Conservation (phyloP, 2,888 invertebrate genomes). For the Tromatobia lineatoria region DNA sequence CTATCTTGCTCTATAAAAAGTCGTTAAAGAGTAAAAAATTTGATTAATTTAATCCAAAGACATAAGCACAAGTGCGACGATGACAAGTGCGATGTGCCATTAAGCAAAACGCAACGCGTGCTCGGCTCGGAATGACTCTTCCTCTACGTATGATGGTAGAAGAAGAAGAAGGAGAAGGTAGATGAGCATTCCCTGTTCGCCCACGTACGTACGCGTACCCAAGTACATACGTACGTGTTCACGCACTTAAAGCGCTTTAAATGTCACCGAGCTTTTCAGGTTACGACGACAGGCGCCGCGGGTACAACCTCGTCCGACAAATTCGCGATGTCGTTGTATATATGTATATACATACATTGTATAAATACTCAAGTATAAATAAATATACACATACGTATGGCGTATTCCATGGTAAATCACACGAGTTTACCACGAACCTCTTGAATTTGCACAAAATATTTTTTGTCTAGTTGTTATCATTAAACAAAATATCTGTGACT, state of each 20-base stretch:
- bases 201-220: conserved; percentile 31
- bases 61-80: background rate
- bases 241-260: conserved; percentile 46
- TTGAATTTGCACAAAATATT: too few species aligned
- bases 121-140: conserved; percentile 13
- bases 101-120: conserved; percentile 30
- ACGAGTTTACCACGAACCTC: too few species aligned
- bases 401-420: too few species aligned
- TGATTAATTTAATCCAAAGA: background rate
- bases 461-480: too few species aligned
- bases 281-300: conserved; percentile 19
- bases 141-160: background rate
- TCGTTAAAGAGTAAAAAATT: background rate
- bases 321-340: conserved; percentile 16
- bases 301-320: conserved; percentile 29
- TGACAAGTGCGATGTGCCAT: conserved; percentile 25
- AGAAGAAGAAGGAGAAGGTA: background rate
- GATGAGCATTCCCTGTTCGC: conserved; percentile 27
- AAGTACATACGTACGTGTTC: conserved; percentile 42
- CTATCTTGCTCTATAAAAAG: too few species aligned
- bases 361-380: background rate
- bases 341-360: background rate
- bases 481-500: too few species aligned
- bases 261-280: conserved; percentile 36
- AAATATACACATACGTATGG: background rate